Conservation (phyloP, 35 echinoderm and acorn worm genomes). For the Heliocidaris tuberculata region DNA sequence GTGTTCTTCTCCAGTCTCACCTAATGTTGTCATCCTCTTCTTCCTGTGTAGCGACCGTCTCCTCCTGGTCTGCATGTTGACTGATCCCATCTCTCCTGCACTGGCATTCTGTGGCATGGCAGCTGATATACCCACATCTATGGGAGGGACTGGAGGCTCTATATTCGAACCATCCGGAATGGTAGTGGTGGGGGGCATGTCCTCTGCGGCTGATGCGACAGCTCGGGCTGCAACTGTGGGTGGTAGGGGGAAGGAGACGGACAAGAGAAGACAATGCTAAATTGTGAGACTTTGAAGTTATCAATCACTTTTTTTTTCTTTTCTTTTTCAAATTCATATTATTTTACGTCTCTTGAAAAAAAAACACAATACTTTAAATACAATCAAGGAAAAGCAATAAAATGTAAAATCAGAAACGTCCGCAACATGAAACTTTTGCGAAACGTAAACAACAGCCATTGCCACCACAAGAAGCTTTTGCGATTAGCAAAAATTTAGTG, state of each 20-base stretch:
- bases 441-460: too few species aligned
- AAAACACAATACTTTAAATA: too few species aligned
- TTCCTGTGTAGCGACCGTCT: not conserved
- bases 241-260: not conserved
- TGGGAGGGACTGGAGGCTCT: not conserved
- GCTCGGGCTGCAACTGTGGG: not conserved
- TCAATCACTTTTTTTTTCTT: not conserved
- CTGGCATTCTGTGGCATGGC: not conserved
- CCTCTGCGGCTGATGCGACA: not conserved
- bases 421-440: too few species aligned
- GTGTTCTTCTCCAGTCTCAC: not conserved
- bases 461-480: too few species aligned
- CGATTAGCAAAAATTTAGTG: too few species aligned
- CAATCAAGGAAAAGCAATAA: too few species aligned
- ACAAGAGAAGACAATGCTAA: too few species aligned
- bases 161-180: not conserved
- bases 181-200: not conserved
- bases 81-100: not conserved
- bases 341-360: too few species aligned
- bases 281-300: not conserved
- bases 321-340: not conserved
- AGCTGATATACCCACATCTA: not conserved
- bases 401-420: too few species aligned
- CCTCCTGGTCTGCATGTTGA: conserved; percentile 7
- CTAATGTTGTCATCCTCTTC: conserved; percentile 24